Conservation (phyloP, 2,113 vertebrate species). For the Heptranchias perlo region DNA sequence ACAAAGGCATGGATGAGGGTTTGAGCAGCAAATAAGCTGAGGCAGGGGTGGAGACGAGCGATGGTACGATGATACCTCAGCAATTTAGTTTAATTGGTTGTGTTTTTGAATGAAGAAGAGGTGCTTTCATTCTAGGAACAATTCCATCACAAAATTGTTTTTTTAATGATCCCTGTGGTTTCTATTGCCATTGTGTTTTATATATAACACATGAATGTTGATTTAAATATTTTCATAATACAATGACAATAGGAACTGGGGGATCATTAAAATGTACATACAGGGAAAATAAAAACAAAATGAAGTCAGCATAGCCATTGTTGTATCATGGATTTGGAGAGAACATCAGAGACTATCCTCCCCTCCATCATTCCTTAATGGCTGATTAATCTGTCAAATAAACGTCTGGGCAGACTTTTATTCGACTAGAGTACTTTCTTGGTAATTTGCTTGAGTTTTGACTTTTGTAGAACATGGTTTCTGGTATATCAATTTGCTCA, state of each 20-base stretch:
- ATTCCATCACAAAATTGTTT: neutral
- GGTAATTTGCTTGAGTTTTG: slow-evolving; percentile 31
- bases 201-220: neutral
- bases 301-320: neutral
- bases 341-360: neutral
- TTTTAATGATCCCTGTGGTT: neutral
- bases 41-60: too few species aligned
- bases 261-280: neutral
- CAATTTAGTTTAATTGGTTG: neutral
- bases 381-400: slow-evolving; percentile 33
- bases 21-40: too few species aligned
- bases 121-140: neutral
- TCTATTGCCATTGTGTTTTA: neutral
- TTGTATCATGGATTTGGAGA: neutral
- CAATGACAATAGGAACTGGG: neutral
- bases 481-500: slow-evolving; percentile 17
- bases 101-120: neutral
- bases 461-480: slow-evolving; percentile 21
- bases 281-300: neutral
- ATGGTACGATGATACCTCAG: too few species aligned
- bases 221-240: neutral
- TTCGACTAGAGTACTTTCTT: slow-evolving; percentile 11
- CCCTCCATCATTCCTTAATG: neutral
- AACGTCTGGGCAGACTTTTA: slow-evolving; percentile 5
- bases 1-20: too few species aligned